These are phyloP conservation scores for Cherax quadricarinatus DNA, from an alignment of 1,140 invertebrate genomes.

Conservation along the genomic window DNA sequence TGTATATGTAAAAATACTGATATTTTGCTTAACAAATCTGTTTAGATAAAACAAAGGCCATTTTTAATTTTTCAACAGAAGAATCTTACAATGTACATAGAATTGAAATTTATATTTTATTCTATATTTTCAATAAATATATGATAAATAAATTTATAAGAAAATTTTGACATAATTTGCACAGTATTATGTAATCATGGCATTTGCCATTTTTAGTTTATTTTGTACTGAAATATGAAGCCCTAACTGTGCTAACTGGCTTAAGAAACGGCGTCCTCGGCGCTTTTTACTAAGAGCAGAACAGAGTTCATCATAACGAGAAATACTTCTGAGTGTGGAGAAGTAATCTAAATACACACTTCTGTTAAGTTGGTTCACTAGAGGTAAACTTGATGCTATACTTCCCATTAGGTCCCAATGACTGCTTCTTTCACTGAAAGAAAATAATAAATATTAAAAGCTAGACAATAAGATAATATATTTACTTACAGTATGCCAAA, in stretches of 20 bases:
- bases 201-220: slow-evolving; percentile 37
- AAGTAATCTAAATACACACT: background rate
- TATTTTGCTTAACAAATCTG: too few relatives aligned
- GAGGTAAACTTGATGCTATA: background rate
- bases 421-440: background rate
- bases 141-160: background rate
- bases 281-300: slow-evolving; percentile 20
- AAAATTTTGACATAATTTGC: background rate
- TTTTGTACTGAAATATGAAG: slow-evolving; percentile 8
- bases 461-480: too few relatives aligned
- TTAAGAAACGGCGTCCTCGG: slow-evolving; percentile 5
- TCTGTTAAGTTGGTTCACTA: background rate
- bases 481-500: too few relatives aligned
- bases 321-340: slow-evolving; percentile 15
- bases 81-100: background rate
- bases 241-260: slow-evolving; percentile 29
- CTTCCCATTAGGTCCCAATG: background rate
- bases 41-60: background rate
- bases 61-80: background rate
- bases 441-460: background rate
- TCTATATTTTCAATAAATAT: background rate
- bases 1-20: too few relatives aligned
- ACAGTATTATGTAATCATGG: background rate
- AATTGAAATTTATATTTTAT: background rate
- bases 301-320: background rate